Evolutionary conservation across 2,888 invertebrate species (phyloP), one percentile per base, ranked within the genome.

Genomic region (Amiota minor): DNA sequence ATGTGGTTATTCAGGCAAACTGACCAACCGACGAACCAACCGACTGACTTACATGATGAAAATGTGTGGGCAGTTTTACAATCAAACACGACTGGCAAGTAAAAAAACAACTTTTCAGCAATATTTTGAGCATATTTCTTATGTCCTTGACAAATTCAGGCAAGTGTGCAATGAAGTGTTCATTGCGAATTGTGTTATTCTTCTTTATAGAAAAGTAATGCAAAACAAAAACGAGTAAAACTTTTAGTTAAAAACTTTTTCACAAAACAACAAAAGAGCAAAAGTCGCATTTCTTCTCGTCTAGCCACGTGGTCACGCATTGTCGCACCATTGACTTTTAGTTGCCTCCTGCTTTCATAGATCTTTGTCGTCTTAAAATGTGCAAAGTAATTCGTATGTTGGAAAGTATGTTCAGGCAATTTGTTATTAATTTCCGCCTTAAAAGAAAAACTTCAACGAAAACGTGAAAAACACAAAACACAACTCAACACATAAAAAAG

Each of bases 81-180:
- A 35, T 35, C 35, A 35, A 35, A 35, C 35, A 35, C 35, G 6
- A 35, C 35, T 35, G 35, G 4, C 35, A 35, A 35, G 6, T 23
- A 70, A 68, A 50, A 68, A 68, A 73, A 83, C 75, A 86, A 74
- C 84, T 84, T 84, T 81, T 82, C 85, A 82, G 61, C 61, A 18
- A 61, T 61, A 61, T 67, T 49, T 67, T 49, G 67, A 6, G 35
- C 50, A 68, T 68, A 53, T 53, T 53, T 20, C 23, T 68, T 53
- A 50, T 78, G 81, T 85, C 76, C 83, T 82, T 83, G 86, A 86
- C 84, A 83, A 83, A 83, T 83, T 82, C 86, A 83, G 84, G 84
- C 80, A 82, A 86, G 86, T 81, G 77, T 78, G 77, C 82, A 86
- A 84, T 86, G 85, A 84, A 85, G 86, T 84, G 84, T 86, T 84